Evolutionary conservation across 37 sponge, comb jelly and placozoan species (phyloP), one percentile per base, ranked within the genome.

Genomic region (Amphimedon queenslandica): DNA sequence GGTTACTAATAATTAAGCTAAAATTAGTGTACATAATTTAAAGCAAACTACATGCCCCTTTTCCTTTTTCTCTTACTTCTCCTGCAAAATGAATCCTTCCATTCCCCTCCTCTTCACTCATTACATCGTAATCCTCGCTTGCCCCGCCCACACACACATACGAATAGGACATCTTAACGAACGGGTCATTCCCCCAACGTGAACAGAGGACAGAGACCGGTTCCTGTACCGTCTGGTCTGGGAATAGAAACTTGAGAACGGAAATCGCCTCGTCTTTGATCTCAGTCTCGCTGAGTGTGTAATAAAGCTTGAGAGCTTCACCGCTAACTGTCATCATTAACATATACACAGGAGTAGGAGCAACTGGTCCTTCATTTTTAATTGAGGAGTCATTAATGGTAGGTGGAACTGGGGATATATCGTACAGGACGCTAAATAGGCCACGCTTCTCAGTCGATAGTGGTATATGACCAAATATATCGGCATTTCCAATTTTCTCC

Each of bases 391-490:
- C 28, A 27, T 27, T 1, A 21, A 32, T 57, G 63, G 63, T n/a
- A n/a, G n/a, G n/a, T n/a, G n/a, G n/a, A n/a, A n/a, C n/a, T 3
- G 58, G 67, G 27, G 84, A 79, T 58, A 92, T 74, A 57, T 94
- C 95, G 69, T 94, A 94, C 58, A 90, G 87, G 63, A 94, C 72
- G 8, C 80, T 76, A 67, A 86, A 94, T 68, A 94, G 71, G 11
- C 91, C 95, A 27, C 95, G 38, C n/a, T 70, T 37, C 13, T 73
- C 75, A 4, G 34, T 37, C 37, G 61, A 77, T 31, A 32, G 36
- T 13, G 84, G 25, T 1, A 94, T 72, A 36, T 83, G 95, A 27
- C 95, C 95, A 78, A 94, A 94, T 72, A 94, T 87, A 57, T 94
- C 87, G 42, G 87, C 76, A 74, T 72, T 70, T 1, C 85, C 91